phyloP scores from a whole-genome alignment of 2,888 invertebrate genomes.

The Acleris emargana region DNA sequence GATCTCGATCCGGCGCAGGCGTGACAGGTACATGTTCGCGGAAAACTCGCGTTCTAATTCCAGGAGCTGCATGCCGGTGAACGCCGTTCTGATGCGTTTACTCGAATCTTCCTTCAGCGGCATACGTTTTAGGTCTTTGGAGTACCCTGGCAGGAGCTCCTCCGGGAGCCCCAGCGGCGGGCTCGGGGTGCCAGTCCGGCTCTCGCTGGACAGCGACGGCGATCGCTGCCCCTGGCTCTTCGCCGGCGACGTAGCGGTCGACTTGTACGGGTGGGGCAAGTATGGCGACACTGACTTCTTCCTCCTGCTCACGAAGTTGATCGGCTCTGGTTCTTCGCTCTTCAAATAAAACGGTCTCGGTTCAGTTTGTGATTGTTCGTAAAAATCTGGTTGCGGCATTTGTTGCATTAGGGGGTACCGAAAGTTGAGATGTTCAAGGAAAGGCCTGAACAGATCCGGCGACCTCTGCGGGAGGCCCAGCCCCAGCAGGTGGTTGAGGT shows the following conservation, averaged over 20 bases:
- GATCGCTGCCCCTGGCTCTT: slow-evolving; percentile 74
- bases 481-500: slow-evolving; percentile 86
- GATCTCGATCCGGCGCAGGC: slow-evolving; percentile 95
- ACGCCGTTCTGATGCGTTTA: slow-evolving; percentile 96
- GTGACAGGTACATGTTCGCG: slow-evolving; percentile 94
- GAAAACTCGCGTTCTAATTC: slow-evolving; percentile 95
- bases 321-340: slow-evolving; percentile 66
- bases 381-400: slow-evolving; percentile 66
- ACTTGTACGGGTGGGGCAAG: slow-evolving; percentile 71
- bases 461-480: slow-evolving; percentile 83
- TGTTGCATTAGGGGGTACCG: slow-evolving; percentile 73
- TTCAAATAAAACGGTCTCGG: slow-evolving; percentile 61
- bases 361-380: slow-evolving; percentile 57
- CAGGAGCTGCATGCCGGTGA: slow-evolving; percentile 94
- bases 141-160: slow-evolving; percentile 73
- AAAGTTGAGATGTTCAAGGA: slow-evolving; percentile 73
- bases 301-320: slow-evolving; percentile 62
- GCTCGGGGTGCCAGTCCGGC: slow-evolving; percentile 83
- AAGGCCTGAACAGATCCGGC: slow-evolving; percentile 77
- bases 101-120: slow-evolving; percentile 86
- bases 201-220: slow-evolving; percentile 73
- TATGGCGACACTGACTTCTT: slow-evolving; percentile 77
- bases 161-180: slow-evolving; percentile 77
- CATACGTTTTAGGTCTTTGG: slow-evolving; percentile 73
- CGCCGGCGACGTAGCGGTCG: slow-evolving; percentile 63